Evolutionary conservation across 30 jellyfish, hydroid and myxozoan genomes (phyloP).

Genomic region (Mastigias papua): DNA sequence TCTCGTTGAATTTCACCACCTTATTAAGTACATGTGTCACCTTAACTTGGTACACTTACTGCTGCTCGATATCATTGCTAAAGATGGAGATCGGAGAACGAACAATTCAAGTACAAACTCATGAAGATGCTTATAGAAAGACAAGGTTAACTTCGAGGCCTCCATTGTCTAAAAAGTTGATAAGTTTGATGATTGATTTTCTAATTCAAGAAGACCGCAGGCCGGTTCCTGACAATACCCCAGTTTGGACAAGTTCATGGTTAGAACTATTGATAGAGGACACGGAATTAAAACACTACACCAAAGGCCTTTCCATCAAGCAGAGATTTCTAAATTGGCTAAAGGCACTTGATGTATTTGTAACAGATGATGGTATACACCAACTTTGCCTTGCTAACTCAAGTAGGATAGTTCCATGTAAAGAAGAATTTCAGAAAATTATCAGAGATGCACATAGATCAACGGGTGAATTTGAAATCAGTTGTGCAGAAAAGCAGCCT

Average conservation of each 20-base stretch:
- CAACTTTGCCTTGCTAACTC: conserved; percentile 19
- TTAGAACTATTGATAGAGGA: conserved; percentile 31
- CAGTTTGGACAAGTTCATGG: conserved; percentile 45
- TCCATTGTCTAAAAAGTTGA: conserved; percentile 30
- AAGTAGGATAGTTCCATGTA: conserved; percentile 39
- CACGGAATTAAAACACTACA: conserved; percentile 11
- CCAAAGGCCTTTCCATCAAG: conserved; percentile 28
- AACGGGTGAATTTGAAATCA: conserved; percentile 47
- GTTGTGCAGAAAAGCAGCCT: neutral
- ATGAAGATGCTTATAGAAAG: neutral
- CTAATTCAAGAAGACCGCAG: conserved; percentile 27
- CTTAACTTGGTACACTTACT: too few relatives aligned
- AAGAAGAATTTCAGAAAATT: conserved; percentile 41
- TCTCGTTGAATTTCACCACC: too few relatives aligned
- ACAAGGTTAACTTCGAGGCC: conserved; percentile 44
- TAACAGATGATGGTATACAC: conserved; percentile 14
- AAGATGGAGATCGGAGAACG: conserved; percentile 9
- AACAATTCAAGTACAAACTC: neutral
- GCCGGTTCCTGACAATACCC: conserved; percentile 36
- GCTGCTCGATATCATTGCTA: too few relatives aligned
- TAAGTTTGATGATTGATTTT: conserved; percentile 24
- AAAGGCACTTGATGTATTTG: conserved; percentile 36
- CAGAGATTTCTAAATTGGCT: conserved; percentile 44
- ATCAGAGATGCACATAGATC: conserved; percentile 61
- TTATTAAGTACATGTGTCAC: too few relatives aligned